phyloP scores from a whole-genome alignment of 2,888 invertebrate species.

The Gandaritis pyraliata region DNA sequence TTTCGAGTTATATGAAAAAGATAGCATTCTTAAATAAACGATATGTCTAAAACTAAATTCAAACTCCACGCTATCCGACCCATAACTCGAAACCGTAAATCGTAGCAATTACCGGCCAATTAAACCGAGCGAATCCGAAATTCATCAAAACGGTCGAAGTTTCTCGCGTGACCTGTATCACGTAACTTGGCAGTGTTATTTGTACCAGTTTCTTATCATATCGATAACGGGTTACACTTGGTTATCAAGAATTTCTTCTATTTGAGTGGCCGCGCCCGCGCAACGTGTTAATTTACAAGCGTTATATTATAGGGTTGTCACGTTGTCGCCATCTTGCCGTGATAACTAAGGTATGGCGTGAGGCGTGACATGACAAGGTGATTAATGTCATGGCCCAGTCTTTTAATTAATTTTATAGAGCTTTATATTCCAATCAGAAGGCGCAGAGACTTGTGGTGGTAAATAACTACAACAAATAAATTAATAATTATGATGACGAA shows the following conservation, averaged over 20 bases:
- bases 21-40: background rate
- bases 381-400: background rate
- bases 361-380: conserved; percentile 1
- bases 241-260: conserved; percentile 49
- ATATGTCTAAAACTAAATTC: conserved; percentile 4
- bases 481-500: too few species aligned
- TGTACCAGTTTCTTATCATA: conserved; percentile 63
- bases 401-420: too few species aligned
- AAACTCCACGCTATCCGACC: conserved; percentile 6
- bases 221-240: conserved; percentile 55
- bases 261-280: conserved; percentile 41
- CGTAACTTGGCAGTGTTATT: conserved; percentile 59
- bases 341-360: background rate
- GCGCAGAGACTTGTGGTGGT: too few species aligned
- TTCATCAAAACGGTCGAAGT: conserved; percentile 57
- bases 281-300: conserved; percentile 35
- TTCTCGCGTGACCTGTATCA: conserved; percentile 64
- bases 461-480: too few species aligned
- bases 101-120: conserved; percentile 55
- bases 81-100: conserved; percentile 45
- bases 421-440: too few species aligned
- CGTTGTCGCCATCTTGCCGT: background rate
- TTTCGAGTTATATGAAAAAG: background rate
- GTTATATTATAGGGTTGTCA: conserved; percentile 26
- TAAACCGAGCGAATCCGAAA: conserved; percentile 58